A percentile compares a stretch with the other conserved stretches of the same genome.
These are phyloP conservation scores for Phocides pigmalion DNA, from an alignment of 1,140 invertebrate genomes.

Conservation along the genomic window DNA sequence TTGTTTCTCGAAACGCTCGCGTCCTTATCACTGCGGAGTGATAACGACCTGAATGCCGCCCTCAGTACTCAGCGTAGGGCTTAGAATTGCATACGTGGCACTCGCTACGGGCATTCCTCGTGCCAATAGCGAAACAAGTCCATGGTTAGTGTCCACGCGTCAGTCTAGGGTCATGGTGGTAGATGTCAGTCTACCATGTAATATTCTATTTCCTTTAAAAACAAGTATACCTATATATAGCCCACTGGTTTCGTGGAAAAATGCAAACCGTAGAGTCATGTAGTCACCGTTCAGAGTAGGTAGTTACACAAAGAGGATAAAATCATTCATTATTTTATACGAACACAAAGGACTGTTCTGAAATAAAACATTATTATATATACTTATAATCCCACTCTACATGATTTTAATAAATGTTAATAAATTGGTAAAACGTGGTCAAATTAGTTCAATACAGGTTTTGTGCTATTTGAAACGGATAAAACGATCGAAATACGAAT, in stretches of 20 bases:
- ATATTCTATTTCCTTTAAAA: background rate
- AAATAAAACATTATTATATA: conserved; percentile 11
- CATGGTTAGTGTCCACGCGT: conserved; percentile 57
- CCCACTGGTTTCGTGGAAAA: conserved; percentile 4
- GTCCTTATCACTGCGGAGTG: conserved; percentile 65
- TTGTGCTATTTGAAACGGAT: conserved; percentile 14
- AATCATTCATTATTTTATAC: conserved; percentile 14
- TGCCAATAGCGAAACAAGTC: conserved; percentile 60
- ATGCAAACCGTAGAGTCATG: conserved; percentile 20
- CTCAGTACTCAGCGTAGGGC: conserved; percentile 41
- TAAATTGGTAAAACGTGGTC: conserved; percentile 11
- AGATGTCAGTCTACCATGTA: conserved; percentile 22
- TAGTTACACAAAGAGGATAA: conserved; percentile 13
- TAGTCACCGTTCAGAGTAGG: conserved; percentile 2
- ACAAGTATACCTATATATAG: background rate
- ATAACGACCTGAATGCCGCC: conserved; percentile 63
- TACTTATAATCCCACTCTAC: background rate
- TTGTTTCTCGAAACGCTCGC: conserved; percentile 45
- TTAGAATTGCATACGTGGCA: conserved; percentile 42
- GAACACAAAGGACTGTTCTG: conserved; percentile 11
- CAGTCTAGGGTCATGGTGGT: conserved; percentile 54
- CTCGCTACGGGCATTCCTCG: conserved; percentile 26
- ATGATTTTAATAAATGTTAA: conserved; percentile 12
- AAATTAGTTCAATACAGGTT: conserved; percentile 25
- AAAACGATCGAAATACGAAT: conserved; percentile 19